Evolutionary conservation across 2,113 vertebrate genomes (phyloP), one percentile per base, ranked within the genome.

Genomic region (Nibea albiflora): DNA sequence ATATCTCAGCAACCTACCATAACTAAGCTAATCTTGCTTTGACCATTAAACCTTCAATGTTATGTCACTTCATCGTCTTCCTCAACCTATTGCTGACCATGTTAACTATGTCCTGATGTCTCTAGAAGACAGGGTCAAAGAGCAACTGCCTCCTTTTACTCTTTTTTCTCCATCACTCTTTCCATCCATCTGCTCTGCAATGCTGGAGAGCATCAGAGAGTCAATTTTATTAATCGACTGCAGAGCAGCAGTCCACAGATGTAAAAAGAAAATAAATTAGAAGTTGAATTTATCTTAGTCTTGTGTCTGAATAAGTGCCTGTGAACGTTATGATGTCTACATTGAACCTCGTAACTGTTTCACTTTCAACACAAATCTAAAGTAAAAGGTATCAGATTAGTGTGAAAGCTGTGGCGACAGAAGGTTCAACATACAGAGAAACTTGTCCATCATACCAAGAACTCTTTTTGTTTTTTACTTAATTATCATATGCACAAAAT

Each of bases 1-100:
- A 75, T 46, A 79, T 86, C 73, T 50, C 22, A 52, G 80, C 49
- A 53, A 28, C 22, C 50, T 26, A 24, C 20, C 12, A 22, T 42
- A 56, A 12, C 15, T 26, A 12, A 77, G 57, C 50, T 22, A n/a
- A n/a, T 12, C 12, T 61, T 49, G 10, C 22, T 58, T 47, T 72
- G 42, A 58, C 39, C 22, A 56, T 66, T 58, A 64, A 64, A 24
- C 39, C 24, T 63, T 15, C n/a, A 19, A 63, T n/a, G 19, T 63
- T 16, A 42, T 24, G 9, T 39, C 1, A 16, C 14, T 26, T 22
- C 19, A 22, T 61, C 44, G 17, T 74, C 58, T 62, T 42, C 31
- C 58, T 74, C 15, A 74, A 35, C n/a, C 28, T 14, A 39, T 28
- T 39, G 28, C 28, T 62, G 15, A 52, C 19, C 28, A 11, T 11